Base-by-base conservation (phyloP, 2,113 vertebrate genomes). In the Cairina moschata region DNA sequence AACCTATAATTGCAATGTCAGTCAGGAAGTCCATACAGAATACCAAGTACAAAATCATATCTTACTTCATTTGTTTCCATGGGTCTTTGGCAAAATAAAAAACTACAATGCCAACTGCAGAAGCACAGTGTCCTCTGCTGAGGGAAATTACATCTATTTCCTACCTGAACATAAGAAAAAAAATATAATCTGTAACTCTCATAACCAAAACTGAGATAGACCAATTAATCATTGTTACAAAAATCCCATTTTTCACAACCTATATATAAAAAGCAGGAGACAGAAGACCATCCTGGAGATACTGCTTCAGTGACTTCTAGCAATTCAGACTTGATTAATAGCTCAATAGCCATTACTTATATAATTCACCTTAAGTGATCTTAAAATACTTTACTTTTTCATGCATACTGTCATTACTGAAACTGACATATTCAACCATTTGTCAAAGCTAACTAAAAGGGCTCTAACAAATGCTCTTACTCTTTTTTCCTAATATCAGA, bases 1-100 rank as follows among this genome's bases (percentile, higher is more conserved):
- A 97, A 94, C 94, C 97, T 97, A 67, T 98, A 98, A 98, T 97
- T 98, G 97, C 97, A 89, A 74, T 98, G 98, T 98, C 98, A 98
- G 97, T 98, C 98, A 98, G 17, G 71, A 93, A 89, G 80, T 92
- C 95, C 91, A 93, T 89, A 63, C 92, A 92, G 98, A 98, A 98
- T 98, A 97, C 96, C 95, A 98, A 98, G 88, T 85, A 94, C 83
- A 89, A 77, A 94, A 95, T 96, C 67, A 87, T 98, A 97, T 96
- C 95, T 91, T 54, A 17, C 44, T 79, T 95, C 94, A 97, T 97
- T 97, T 97, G 94, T 94, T 96, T 95, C 60, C 59, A 13, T 9
- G 44, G 62, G 22, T 80, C 79, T 81, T 68, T 31, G 46, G 83
- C 71, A 65, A 95, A 95, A 83, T 26, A 94, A 85, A 93, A 83